Evolutionary conservation across 2,113 vertebrate species (phyloP), one percentile per base, ranked within the genome.

Genomic region (Thymallus thymallus): DNA sequence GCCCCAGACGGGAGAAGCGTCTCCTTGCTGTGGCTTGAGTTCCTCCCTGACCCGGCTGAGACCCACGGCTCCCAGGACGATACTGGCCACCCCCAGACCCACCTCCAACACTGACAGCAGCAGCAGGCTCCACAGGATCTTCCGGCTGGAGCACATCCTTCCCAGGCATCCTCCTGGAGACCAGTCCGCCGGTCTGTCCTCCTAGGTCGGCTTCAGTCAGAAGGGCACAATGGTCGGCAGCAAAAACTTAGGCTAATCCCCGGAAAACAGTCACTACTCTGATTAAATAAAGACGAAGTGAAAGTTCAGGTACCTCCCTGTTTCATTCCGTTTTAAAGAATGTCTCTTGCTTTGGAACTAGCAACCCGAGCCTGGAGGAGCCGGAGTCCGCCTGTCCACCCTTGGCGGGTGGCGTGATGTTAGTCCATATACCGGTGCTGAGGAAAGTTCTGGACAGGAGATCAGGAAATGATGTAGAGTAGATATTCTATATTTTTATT

Each of bases 1-100:
- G 94, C 97, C 98, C 97, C 97, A 99, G 91, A 99, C 95, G 93
- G 97, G 97, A 90, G 97, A 99, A 87, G 96, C 96, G 92, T 99
- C 96, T 89, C 97, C 97, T 87, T 98, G 97, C 89, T 96, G 96
- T 81, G 94, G 94, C 85, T 94, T 93, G 87, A 94, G 94, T 79
- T 94, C 88, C 79, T 90, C 92, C 74, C 94, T 93, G 76, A 94
- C 94, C 91, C 94, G 91, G 93, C 92, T 94, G 90, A 99, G 95
- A 86, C 94, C 97, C 92, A 98, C 97, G 48, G 96, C 95, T 80
- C 97, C 97, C 92, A 99, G 94, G 84, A 94, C 95, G 90, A 98
- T 96, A 92, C 97, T 99, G 91, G 97, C 96, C 86, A 97, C 94
- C 78, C 97, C 97, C 94, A 99, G 93, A 87, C 97, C 97, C 94